Percentiles rank a stretch among this genome's conserved stretches.
phyloP scores from a whole-genome alignment of 2,797 vertebrate species.

The Leucoraja ocellata region DNA sequence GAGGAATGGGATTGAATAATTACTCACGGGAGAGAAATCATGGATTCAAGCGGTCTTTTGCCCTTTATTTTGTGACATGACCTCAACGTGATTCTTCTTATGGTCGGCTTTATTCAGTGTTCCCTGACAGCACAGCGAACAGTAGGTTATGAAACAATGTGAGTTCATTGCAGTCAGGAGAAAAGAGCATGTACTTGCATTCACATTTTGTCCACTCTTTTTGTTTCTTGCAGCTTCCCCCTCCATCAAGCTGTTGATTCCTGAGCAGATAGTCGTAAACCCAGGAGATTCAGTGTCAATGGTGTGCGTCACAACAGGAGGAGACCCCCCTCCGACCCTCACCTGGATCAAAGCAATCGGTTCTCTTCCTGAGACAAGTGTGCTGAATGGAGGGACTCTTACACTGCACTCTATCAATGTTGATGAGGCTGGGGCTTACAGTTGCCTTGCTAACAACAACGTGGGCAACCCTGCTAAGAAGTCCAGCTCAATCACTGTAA shows the following conservation, averaged over 20 bases:
- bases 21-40: no score
- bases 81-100: neutral
- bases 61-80: no score
- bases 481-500: conserved; percentile 87
- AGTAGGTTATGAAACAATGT: neutral
- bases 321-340: conserved; percentile 76
- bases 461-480: conserved; percentile 97
- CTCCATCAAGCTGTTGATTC: conserved; percentile 90
- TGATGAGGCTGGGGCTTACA: conserved; percentile 83
- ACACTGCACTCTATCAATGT: conserved; percentile 79
- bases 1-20: no score
- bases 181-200: neutral
- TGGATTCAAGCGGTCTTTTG: no score
- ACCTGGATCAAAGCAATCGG: conserved; percentile 78
- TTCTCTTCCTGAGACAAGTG: conserved; percentile 69
- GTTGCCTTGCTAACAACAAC: conserved; percentile 92
- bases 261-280: conserved; percentile 94
- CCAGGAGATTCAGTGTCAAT: conserved; percentile 88
- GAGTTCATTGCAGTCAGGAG: neutral
- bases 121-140: neutral
- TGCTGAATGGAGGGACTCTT: conserved; percentile 83
- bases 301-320: conserved; percentile 87
- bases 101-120: neutral
- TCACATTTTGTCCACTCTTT: conserved; percentile 42
- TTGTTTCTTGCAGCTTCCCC: conserved; percentile 73